phyloP scores from a whole-genome alignment of 2,113 vertebrate genomes.

The Syngnathus scovelli region DNA sequence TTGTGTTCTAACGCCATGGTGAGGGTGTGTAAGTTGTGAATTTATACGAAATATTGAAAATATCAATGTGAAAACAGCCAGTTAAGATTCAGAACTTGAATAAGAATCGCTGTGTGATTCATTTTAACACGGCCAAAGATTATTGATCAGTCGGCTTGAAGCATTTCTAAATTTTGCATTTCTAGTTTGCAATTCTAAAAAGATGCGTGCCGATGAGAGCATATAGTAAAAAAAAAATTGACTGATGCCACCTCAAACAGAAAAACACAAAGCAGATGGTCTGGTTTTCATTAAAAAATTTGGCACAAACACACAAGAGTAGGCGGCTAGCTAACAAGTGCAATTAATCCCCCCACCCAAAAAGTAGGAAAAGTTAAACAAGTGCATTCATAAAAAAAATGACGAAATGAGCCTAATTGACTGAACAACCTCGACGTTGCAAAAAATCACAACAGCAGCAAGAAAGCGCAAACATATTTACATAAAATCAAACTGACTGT shows the following conservation, averaged over 20 bases:
- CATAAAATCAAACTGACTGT: slow-evolving; percentile 44
- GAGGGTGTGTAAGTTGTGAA: no score
- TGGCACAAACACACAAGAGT: background rate
- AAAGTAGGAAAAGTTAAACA: background rate
- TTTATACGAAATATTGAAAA: background rate
- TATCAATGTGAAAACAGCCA: background rate
- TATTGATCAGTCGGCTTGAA: slow-evolving; percentile 2
- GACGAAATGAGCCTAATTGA: slow-evolving; percentile 49
- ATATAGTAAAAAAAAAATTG: no score
- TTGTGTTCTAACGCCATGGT: background rate
- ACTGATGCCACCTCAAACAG: background rate
- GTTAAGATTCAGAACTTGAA: background rate
- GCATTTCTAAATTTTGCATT: slow-evolving; percentile 10
- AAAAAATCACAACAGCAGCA: background rate
- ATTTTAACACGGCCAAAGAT: background rate
- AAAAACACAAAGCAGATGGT: slow-evolving; percentile 5
- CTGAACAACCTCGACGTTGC: slow-evolving; percentile 15
- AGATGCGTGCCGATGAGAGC: background rate
- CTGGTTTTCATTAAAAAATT: background rate
- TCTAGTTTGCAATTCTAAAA: slow-evolving; percentile 4
- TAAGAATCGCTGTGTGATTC: background rate
- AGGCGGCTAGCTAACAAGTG: slow-evolving; percentile 13
- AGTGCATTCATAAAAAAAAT: slow-evolving; percentile 57
- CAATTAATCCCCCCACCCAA: slow-evolving; percentile 26
- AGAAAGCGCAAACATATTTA: background rate